Evolutionary conservation across 2,888 invertebrate genomes (phyloP).

Genomic region (Schrankia costaestrigalis): DNA sequence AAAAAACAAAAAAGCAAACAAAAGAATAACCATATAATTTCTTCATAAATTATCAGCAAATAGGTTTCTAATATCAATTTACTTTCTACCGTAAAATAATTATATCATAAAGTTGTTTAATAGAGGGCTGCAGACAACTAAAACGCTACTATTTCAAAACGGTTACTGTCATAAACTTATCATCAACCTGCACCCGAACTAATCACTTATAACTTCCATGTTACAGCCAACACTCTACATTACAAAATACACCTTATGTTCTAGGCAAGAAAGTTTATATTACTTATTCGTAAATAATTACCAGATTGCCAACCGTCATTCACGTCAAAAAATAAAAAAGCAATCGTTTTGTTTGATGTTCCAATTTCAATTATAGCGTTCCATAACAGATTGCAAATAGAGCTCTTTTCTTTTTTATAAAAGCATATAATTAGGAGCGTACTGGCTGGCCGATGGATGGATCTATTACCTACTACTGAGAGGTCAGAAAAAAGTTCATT

Average conservation of each 20-base stretch:
- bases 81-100: not conserved
- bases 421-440: no score
- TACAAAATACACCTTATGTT: slow-evolving; percentile 6
- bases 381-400: slow-evolving; percentile 17
- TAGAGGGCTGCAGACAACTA: slow-evolving; percentile 23
- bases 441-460: no score
- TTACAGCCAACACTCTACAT: not conserved
- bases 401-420: no score
- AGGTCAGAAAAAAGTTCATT: no score
- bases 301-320: slow-evolving; percentile 9
- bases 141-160: slow-evolving; percentile 33
- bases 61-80: not conserved
- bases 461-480: no score
- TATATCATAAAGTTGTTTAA: slow-evolving; percentile 7
- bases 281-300: not conserved
- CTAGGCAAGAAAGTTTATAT: not conserved
- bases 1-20: no score
- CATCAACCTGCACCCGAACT: slow-evolving; percentile 34
- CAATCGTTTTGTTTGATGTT: slow-evolving; percentile 16
- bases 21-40: no score
- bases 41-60: not conserved
- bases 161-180: slow-evolving; percentile 30
- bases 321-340: slow-evolving; percentile 6
- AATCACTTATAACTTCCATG: slow-evolving; percentile 24
- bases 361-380: slow-evolving; percentile 28